Evolutionary conservation across 2,797 vertebrate species (phyloP), one percentile per base, ranked within the genome.

Genomic region (Halcyon smyrnensis): DNA sequence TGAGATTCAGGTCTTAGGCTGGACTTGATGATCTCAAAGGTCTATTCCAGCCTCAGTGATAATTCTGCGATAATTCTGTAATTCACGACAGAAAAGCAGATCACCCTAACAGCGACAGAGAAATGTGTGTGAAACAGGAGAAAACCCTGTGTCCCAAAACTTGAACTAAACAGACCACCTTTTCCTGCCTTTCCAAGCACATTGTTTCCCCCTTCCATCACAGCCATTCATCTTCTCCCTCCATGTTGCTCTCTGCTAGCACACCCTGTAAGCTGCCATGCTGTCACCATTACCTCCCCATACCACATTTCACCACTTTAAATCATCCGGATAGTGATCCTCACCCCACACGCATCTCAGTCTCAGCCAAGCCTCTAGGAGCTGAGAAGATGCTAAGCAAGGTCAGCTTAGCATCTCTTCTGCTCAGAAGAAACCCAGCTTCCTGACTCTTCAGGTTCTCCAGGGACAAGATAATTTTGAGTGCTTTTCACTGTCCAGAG

Each of bases 51-150:
- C n/a, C n/a, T n/a, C n/a, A n/a, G n/a, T n/a, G n/a, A n/a, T n/a
- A n/a, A n/a, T n/a, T n/a, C n/a, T n/a, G n/a, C n/a, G n/a, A n/a
- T n/a, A n/a, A n/a, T n/a, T n/a, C n/a, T n/a, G n/a, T n/a, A n/a
- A n/a, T n/a, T n/a, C n/a, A 25, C 41, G 84, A 54, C 73, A 84
- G 63, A 92, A 71, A 84, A 91, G 21, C 14, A 60, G 75, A 48
- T 62, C 23, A 57, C n/a, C 45, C 65, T 15, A 82, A 74, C 15
- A 46, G 24, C 46, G 63, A 4, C 6, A 20, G 50, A 80, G 56
- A 89, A 37, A 50, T 20, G 5, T 17, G 27, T 20, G 50, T 75
- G 65, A 85, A 94, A 70, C 19, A 41, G 28, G 28, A 93, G 48
- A 89, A 91, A 86, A 50, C 15, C 24, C n/a, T 77, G 36, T 65